Base-by-base conservation (phyloP, 2,797 vertebrate species). In the Xiphophorus birchmanni region DNA sequence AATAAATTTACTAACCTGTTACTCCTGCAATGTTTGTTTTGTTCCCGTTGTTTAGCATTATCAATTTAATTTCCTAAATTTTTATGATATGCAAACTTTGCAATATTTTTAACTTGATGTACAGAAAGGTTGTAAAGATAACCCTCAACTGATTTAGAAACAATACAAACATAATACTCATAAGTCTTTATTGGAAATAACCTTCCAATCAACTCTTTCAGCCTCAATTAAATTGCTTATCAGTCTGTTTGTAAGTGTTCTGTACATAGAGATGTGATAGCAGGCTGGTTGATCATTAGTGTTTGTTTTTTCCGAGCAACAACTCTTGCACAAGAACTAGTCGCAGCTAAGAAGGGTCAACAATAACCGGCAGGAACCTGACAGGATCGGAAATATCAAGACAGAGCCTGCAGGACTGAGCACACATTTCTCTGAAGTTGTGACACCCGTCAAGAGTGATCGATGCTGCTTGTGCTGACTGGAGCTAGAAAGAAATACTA, bases 1-100 rank as follows among this genome's bases (percentile, higher is more conserved):
- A 91, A 93, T 93, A 95, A 93, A 95, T 32, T 74, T 37, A 84
- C 60, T 77, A 7, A 90, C 90, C 69, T 44, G 80, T 73, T 81
- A 52, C 29, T 81, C 26, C 50, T 82, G 81, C 80, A 73, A 69
- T 26, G 3, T 80, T 72, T 86, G 26, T 82, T 88, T 87, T 87
- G 8, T 85, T 63, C 75, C 40, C 1, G 0, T 12, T 0, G 17
- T 73, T 80, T 44, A 40, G 42, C 23, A 54, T 54, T 54, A 54
- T 11, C 23, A 54, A 11, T 54, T 54, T 26, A 26, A 73, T 76
- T 80, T 76, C 17, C 3, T 26, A 17, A 18, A 72, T 47, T 47
- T 17, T 9, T 79, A n/a, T 2, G 17, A 58, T 37, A 2, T 21
- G 17, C 71, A n/a, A 75, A 47, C 69, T 0, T 72, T 73, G 42